phyloP scores from a whole-genome alignment of 23 tunicate species.

The Diplosoma virens region DNA sequence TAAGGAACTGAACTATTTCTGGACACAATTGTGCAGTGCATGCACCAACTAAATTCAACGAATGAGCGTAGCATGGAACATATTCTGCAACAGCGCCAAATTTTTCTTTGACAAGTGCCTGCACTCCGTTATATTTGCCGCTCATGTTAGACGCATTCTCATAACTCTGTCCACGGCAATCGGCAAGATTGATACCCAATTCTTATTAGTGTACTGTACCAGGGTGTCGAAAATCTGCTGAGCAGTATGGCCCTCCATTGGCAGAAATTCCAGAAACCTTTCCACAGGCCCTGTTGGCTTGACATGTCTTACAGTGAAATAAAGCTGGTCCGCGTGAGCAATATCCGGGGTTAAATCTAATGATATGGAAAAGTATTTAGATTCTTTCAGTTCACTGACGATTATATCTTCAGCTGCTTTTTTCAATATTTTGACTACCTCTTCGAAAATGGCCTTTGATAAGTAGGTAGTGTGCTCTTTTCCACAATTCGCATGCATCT shows the following conservation, averaged over 20 bases:
- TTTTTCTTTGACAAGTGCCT: constrained; percentile 8
- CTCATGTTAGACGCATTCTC: constrained; percentile 16
- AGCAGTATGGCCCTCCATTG: constrained; percentile 1
- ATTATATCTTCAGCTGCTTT: not conserved
- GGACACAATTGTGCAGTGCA: not conserved
- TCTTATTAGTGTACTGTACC: too few species aligned
- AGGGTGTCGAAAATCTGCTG: not conserved
- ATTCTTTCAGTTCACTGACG: not conserved
- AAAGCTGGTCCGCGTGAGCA: constrained; percentile 19
- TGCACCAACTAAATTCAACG: not conserved
- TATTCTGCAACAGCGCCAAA: not conserved
- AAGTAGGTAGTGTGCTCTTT: not conserved
- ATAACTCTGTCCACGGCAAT: constrained; percentile 18
- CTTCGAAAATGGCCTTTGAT: not conserved
- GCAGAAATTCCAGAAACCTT: constrained; percentile 1
- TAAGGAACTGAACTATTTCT: not conserved
- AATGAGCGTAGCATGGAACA: constrained; percentile 26
- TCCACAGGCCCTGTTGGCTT: too few species aligned
- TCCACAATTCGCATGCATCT: not conserved
- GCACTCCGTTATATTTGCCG: constrained; percentile 4
- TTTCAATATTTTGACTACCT: not conserved
- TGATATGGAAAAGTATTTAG: not conserved
- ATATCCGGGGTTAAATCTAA: constrained; percentile 23
- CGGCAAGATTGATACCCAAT: not conserved
- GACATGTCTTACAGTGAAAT: constrained; percentile 5